Percentiles rank a stretch among this genome's conserved stretches.
Evolutionary conservation across 2,113 vertebrate species (phyloP).

Genomic region (Ageneiosus marmoratus): DNA sequence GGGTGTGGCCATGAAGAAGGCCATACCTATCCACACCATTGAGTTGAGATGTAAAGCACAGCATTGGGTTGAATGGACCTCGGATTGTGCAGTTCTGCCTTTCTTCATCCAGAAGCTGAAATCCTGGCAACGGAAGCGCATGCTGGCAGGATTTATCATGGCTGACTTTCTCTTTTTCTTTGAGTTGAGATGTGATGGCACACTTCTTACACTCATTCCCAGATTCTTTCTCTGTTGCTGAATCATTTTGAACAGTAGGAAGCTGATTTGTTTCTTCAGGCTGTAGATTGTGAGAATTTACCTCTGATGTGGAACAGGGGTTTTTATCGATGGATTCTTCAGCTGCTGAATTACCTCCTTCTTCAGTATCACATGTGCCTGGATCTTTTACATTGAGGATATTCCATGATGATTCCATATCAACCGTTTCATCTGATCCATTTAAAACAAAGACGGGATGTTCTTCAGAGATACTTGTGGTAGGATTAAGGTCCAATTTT

Average conservation of each 20-base stretch:
- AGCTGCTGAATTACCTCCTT: conserved; percentile 14
- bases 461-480: conserved; percentile 16
- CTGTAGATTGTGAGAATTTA: conserved; percentile 27
- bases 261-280: conserved; percentile 28
- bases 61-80: conserved; percentile 68
- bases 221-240: not conserved
- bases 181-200: conserved; percentile 63
- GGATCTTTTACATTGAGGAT: not conserved
- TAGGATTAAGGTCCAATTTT: conserved; percentile 57
- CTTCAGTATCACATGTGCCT: conserved; percentile 18
- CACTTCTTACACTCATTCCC: conserved; percentile 52
- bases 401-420: conserved; percentile 17
- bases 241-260: conserved; percentile 10
- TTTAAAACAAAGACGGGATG: not conserved
- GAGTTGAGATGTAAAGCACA: conserved; percentile 67
- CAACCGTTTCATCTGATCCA: not conserved
- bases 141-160: conserved; percentile 67
- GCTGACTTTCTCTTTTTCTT: conserved; percentile 58
- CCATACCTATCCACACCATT: conserved; percentile 74
- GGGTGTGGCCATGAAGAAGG: conserved; percentile 70
- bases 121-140: conserved; percentile 60
- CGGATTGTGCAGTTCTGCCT: conserved; percentile 69
- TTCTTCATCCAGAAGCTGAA: conserved; percentile 69
- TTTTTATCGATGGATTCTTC: conserved; percentile 30
- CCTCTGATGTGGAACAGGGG: conserved; percentile 28